Evolutionary conservation across 2,888 invertebrate species (phyloP).

Genomic region (Cyaniris semiargus): DNA sequence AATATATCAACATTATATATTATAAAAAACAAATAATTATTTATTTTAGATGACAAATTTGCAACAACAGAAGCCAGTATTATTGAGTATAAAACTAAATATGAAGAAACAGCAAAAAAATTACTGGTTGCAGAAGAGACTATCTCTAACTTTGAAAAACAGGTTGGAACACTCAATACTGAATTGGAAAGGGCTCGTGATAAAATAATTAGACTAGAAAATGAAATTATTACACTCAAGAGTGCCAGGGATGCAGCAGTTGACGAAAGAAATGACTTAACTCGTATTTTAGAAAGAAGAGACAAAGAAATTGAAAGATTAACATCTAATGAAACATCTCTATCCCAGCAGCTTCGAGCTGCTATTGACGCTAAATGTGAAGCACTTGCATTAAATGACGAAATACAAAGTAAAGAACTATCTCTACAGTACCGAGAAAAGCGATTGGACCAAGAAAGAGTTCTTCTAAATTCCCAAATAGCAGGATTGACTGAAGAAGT

Average conservation of each 20-base stretch:
- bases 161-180: slow-evolving; percentile 81
- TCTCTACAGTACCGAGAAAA: slow-evolving; percentile 90
- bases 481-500: slow-evolving; percentile 89
- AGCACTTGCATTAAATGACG: slow-evolving; percentile 88
- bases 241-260: slow-evolving; percentile 85
- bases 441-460: slow-evolving; percentile 90
- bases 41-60: slow-evolving; percentile 79
- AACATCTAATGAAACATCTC: slow-evolving; percentile 83
- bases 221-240: slow-evolving; percentile 83
- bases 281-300: slow-evolving; percentile 85
- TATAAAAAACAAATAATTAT: too few relatives aligned
- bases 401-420: slow-evolving; percentile 89
- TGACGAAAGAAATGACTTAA: slow-evolving; percentile 88
- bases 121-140: slow-evolving; percentile 82
- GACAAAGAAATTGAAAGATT: slow-evolving; percentile 87
- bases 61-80: slow-evolving; percentile 76
- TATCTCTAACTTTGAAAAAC: slow-evolving; percentile 82
- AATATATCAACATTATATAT: too few relatives aligned
- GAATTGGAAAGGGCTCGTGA: slow-evolving; percentile 85
- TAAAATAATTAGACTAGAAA: slow-evolving; percentile 82
- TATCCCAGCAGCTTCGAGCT: slow-evolving; percentile 87
- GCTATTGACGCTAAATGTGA: slow-evolving; percentile 92
- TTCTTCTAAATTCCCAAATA: slow-evolving; percentile 88
- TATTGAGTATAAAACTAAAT: slow-evolving; percentile 81
- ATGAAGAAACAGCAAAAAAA: slow-evolving; percentile 83